Base-by-base conservation (phyloP, 1,140 invertebrate genomes). In the Arion vulgaris region DNA sequence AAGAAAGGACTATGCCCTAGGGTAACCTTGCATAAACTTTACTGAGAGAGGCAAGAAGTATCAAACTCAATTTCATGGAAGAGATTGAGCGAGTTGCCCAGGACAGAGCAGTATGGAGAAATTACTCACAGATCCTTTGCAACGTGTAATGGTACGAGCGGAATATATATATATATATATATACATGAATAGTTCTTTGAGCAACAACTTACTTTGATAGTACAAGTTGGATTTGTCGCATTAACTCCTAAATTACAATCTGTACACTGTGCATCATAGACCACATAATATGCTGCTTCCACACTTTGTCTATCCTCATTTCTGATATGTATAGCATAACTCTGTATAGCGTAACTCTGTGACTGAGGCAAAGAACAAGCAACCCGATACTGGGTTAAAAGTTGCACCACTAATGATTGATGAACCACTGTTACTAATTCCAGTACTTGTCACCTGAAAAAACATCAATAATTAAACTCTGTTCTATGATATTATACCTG, bases 281-380 rank as follows among this genome's bases (percentile, higher is more conserved):
- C 51, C 51, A 79, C 38, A 41, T 39, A 79, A 36, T 79, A 79
- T 13, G 57, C 57, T 39, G 53, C 7, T 4, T 79, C 53, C 23
- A 17, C 5, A 66, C 76, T 79, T 17, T 36, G n/a, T 5, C 38
- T n/a, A 19, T 36, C 57, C 36, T 66, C 57, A 68, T 79, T 79
- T 9, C 36, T 66, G n/a, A 79, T 38, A 28, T 38, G 28, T 36
- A 71, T 32, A 36, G 34, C 57, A 38, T 62, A 62, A 28, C 75
- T 78, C 2, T 26, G n/a, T 77, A 45, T 4, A 36, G 28, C 4
- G 38, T 57, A 57, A 41, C 75, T 77, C 1, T 39, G 45, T 79
- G 51, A 9, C 34, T 79, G 45, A 41, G 51, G 57, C 23, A 79
- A 13, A 7, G 34, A 23, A 39, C 76, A 79, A 0, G 68, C 7